phyloP scores from a whole-genome alignment of 2,888 invertebrate species.

The Tuberolachnus salignus region DNA sequence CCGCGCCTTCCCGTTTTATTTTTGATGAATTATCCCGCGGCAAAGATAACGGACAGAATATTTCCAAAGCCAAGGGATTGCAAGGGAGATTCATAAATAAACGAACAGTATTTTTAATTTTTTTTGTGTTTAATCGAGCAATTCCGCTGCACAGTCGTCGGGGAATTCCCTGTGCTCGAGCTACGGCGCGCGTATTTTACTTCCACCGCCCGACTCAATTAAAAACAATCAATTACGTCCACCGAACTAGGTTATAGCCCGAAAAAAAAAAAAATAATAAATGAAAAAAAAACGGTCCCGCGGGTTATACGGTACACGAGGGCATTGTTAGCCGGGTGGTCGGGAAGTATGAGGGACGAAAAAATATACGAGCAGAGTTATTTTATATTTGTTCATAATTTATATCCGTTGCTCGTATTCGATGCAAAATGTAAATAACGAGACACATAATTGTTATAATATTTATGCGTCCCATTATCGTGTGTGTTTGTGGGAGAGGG shows the following conservation, averaged over 20 bases:
- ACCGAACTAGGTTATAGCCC: constrained; percentile 8
- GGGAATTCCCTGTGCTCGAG: constrained; percentile 11
- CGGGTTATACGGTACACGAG: constrained; percentile 18
- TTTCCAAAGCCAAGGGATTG: constrained; percentile 46
- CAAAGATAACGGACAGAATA: constrained; percentile 31
- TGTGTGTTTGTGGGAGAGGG: too few species aligned
- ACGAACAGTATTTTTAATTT: constrained; percentile 22
- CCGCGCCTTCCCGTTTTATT: not conserved
- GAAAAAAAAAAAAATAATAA: not conserved
- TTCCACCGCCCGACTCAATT: constrained; percentile 38
- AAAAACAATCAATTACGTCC: constrained; percentile 53
- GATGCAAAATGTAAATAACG: not conserved
- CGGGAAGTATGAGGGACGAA: not conserved
- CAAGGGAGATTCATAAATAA: constrained; percentile 43
- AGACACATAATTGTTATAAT: not conserved
- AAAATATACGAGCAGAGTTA: not conserved
- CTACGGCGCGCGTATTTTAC: not conserved
- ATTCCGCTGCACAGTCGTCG: not conserved
- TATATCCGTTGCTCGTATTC: not conserved
- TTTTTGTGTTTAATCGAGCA: constrained; percentile 6
- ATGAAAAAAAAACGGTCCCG: not conserved
- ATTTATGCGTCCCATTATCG: constrained; percentile 14
- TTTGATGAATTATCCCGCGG: constrained; percentile 44
- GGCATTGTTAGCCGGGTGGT: constrained; percentile 27
- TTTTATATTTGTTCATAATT: constrained; percentile 35